phyloP scores from a whole-genome alignment of 2,797 vertebrate genomes.

The Carduelis carduelis region DNA sequence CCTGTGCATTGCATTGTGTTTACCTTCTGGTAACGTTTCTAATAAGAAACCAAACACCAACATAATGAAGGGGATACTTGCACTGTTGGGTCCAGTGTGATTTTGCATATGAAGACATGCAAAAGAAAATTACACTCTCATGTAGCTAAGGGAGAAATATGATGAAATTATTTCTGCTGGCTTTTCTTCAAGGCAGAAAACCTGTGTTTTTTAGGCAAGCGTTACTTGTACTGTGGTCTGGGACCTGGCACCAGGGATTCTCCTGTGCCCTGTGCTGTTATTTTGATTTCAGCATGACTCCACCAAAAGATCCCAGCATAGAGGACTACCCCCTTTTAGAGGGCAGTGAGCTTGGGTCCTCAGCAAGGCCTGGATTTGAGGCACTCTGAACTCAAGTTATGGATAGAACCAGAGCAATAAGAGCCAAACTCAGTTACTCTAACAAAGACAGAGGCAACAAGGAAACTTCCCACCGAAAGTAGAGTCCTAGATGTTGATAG shows the following conservation, averaged over 20 bases:
- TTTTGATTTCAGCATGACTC: neutral
- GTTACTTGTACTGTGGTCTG: neutral
- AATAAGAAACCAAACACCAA: conserved; percentile 1
- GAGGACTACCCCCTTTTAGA: neutral
- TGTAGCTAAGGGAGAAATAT: neutral
- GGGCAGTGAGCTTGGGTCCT: neutral
- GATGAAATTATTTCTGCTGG: neutral
- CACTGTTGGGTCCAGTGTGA: conserved; percentile 14
- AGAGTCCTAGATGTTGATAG: neutral
- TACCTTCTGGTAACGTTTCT: conserved; percentile 7
- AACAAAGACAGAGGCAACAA: neutral
- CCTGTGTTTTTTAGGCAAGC: neutral
- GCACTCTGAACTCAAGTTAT: neutral
- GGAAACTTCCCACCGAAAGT: neutral
- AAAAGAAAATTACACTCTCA: neutral
- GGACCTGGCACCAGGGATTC: neutral
- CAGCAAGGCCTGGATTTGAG: neutral
- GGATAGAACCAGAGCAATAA: neutral
- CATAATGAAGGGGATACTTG: conserved; percentile 37
- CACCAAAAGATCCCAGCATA: neutral
- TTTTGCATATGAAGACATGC: neutral
- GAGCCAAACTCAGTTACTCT: neutral
- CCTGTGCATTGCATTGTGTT: neutral
- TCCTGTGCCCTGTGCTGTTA: neutral
- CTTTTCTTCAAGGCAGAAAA: neutral